phyloP scores from a whole-genome alignment of 2,113 vertebrate genomes.

The Panthera tigris region DNA sequence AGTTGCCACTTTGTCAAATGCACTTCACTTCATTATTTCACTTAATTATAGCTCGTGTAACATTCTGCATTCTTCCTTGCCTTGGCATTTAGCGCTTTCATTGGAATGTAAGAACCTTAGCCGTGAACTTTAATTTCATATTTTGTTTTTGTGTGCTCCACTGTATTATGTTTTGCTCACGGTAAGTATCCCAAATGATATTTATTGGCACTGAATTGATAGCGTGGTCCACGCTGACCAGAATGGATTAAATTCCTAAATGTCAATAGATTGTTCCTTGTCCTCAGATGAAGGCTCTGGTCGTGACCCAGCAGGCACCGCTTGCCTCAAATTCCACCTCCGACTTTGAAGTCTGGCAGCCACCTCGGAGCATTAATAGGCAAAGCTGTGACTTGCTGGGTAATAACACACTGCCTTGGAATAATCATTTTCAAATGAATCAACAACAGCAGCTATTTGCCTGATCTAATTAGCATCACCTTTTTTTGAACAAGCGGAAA shows the following conservation, averaged over 20 bases:
- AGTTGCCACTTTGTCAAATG: background rate
- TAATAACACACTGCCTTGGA: conserved; percentile 55
- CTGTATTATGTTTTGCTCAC: background rate
- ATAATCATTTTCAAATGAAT: conserved; percentile 75
- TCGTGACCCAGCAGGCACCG: conserved; percentile 38
- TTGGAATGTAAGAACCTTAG: background rate
- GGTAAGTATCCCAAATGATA: background rate
- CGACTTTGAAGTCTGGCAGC: conserved; percentile 72
- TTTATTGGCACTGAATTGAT: conserved; percentile 33
- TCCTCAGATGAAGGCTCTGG: background rate
- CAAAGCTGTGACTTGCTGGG: conserved; percentile 59
- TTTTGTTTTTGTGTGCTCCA: conserved; percentile 18
- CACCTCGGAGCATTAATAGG: conserved; percentile 64
- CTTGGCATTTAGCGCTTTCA: background rate
- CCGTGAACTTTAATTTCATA: background rate
- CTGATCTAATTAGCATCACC: conserved; percentile 75
- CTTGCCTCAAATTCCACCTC: conserved; percentile 47
- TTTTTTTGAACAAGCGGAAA: conserved; percentile 27
- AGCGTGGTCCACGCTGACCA: background rate
- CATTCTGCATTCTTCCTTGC: background rate
- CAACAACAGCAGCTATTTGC: conserved; percentile 70
- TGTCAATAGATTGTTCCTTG: conserved; percentile 15
- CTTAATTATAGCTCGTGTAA: background rate
- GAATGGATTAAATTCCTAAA: conserved; percentile 35
- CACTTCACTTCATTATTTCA: background rate